These are phyloP conservation scores for Bombyx mandarina DNA, from an alignment of 1,140 invertebrate species.

Conservation along the genomic window DNA sequence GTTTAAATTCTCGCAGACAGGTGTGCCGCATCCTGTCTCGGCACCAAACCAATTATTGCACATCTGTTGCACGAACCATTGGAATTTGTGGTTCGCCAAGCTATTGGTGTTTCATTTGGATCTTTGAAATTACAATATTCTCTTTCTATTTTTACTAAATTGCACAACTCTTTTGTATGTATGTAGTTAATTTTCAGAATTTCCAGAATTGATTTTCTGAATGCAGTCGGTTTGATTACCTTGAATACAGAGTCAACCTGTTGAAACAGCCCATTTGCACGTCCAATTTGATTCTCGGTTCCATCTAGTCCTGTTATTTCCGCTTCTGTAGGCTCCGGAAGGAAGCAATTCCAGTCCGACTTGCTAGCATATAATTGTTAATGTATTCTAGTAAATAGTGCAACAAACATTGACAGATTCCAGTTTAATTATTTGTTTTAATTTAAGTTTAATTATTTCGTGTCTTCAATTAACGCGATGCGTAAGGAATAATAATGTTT, in stretches of 20 bases:
- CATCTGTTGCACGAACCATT: conserved; percentile 37
- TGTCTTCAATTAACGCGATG: no score
- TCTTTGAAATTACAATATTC: neutral
- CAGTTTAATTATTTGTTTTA: no score
- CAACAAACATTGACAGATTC: no score
- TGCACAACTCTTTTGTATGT: no score
- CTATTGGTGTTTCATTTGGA: neutral
- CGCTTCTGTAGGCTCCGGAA: conserved; percentile 42
- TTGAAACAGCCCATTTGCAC: conserved; percentile 58
- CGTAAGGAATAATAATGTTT: no score
- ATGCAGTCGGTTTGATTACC: no score
- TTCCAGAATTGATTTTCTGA: no score
- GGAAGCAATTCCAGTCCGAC: conserved; percentile 55
- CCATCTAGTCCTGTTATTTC: conserved; percentile 53
- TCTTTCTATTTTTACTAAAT: neutral
- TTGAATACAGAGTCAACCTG: conserved; percentile 27
- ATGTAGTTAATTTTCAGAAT: no score
- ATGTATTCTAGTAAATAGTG: neutral
- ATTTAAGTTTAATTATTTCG: no score
- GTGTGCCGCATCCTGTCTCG: conserved; percentile 52
- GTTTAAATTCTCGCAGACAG: conserved; percentile 42
- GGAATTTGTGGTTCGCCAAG: neutral
- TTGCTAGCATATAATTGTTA: conserved; percentile 36
- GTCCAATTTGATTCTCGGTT: conserved; percentile 39
- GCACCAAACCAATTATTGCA: conserved; percentile 35